Evolutionary conservation across 2,888 invertebrate species (phyloP).

Genomic region (Euplexia lucipara): DNA sequence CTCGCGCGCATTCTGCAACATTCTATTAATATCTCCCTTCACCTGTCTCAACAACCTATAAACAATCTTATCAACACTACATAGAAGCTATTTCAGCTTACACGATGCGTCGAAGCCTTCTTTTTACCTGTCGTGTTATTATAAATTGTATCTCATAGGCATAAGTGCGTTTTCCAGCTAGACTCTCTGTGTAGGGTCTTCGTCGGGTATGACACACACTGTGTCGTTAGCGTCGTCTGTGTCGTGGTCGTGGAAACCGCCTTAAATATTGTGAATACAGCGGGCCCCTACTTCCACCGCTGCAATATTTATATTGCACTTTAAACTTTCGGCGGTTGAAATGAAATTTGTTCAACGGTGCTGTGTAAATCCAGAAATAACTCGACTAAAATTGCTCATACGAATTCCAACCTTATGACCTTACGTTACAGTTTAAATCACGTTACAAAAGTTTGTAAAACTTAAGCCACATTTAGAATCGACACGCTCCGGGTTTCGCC

Average conservation of each 20-base stretch:
- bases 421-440: constrained; percentile 40
- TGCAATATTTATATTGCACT: constrained; percentile 84
- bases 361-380: constrained; percentile 82
- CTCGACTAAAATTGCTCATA: constrained; percentile 54
- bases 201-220: constrained; percentile 55
- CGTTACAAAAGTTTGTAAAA: constrained; percentile 5
- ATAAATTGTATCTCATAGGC: constrained; percentile 74
- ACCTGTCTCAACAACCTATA: constrained; percentile 44
- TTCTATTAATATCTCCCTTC: constrained; percentile 78
- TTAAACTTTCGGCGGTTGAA: constrained; percentile 84
- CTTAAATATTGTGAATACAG: constrained; percentile 69
- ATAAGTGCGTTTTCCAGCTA: constrained; percentile 69
- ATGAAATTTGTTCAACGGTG: constrained; percentile 86
- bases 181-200: constrained; percentile 33
- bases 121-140: constrained; percentile 79
- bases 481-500: constrained; percentile 74
- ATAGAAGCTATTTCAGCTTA: constrained; percentile 60
- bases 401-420: constrained; percentile 51
- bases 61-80: constrained; percentile 52
- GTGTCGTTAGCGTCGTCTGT: constrained; percentile 54
- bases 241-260: constrained; percentile 54
- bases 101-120: constrained; percentile 52
- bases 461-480: constrained; percentile 65
- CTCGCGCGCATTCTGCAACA: constrained; percentile 82
- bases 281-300: constrained; percentile 69